Evolutionary conservation across 2,888 invertebrate genomes (phyloP), one percentile per base, ranked within the genome.

Genomic region (Melanostoma mellinum): DNA sequence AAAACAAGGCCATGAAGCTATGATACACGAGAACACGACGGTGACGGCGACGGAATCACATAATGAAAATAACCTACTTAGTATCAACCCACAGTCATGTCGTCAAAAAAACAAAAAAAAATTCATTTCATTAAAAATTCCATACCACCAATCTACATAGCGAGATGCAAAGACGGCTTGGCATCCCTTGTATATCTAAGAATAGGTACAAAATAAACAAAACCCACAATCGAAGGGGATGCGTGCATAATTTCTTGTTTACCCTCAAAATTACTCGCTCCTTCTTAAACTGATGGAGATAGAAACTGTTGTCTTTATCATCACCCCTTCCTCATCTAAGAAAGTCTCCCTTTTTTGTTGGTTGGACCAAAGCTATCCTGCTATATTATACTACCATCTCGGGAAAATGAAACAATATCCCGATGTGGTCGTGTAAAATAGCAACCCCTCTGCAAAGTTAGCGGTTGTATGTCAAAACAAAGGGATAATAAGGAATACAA

Each of bases 391-490:
- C 60, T 71, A 60, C 84, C 48, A 30, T 50, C 38, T 32, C 38
- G 6, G 52, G 3, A 20, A 33, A 9, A 53, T 10, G 35, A 73
- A 77, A 76, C 55, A 84, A 84, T 58, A 84, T 58, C 65, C 20
- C 50, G 72, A 48, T 73, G 73, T 68, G 73, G 74, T 73, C 50
- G 75, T 61, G 72, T 74, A 79, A 78, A 85, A 65, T 67, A 79
- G 48, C 73, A 75, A 78, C 78, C 60, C 73, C 76, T 65, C 53
- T 89, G 89, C 88, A 88, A 89, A 90, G 88, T 88, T 90, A 89
- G 90, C 90, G 90, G 89, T 90, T 90, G 89, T 87, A 86, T 89
- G 90, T 90, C 90, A 90, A 90, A 90, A 90, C 90, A 90, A 89
- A 89, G 86, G 86, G 88, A 87, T 84, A 76, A 86, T 74, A 76